Evolutionary conservation across 2,888 invertebrate genomes (phyloP), one percentile per base, ranked within the genome.

Genomic region (Gandaritis pyraliata): DNA sequence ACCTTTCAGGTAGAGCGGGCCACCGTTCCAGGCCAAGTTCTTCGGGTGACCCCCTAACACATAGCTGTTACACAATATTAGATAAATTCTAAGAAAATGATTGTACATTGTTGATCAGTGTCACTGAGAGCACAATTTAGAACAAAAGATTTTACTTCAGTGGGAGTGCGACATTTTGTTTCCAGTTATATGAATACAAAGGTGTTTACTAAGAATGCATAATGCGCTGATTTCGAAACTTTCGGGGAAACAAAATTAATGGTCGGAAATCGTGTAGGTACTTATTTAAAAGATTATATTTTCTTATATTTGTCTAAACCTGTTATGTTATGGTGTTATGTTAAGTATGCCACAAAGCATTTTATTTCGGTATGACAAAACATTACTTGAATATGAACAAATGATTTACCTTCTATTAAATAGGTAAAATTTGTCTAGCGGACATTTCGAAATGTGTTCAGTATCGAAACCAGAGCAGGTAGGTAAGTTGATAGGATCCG

Each of bases 21-120:
- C 91, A 1, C 90, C 90, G 47, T 81, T 87, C 93, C 93, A 93
- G 2, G 84, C 86, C 33, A 87, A 66, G 84, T 72, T 90, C 43
- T 81, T 83, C n/a, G 75, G 78, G 58, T 81, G 77, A 41, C 76
- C 72, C 52, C 69, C 61, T 50, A 65, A 45, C 58, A 69, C 60
- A 41, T 53, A 56, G 56, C 59, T 46, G 50, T 64, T 47, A 23
- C 61, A 72, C 18, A 71, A 58, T 36, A 71, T 36, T 7, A 65
- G 16, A 45, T 65, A 58, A 54, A 45, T 55, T 36, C 60, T 60
- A 11, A 68, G n/a, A 47, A 65, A 33, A 53, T 43, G 51, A 16
- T 58, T 38, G 59, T 66, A 43, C 72, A 74, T 43, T 76, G 52
- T 64, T 68, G 64, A 46, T 61, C 13, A 62, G 62, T 41, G 49